Evolutionary conservation across 1,140 invertebrate species (phyloP).

Genomic region (Alviniconcha marisindica): DNA sequence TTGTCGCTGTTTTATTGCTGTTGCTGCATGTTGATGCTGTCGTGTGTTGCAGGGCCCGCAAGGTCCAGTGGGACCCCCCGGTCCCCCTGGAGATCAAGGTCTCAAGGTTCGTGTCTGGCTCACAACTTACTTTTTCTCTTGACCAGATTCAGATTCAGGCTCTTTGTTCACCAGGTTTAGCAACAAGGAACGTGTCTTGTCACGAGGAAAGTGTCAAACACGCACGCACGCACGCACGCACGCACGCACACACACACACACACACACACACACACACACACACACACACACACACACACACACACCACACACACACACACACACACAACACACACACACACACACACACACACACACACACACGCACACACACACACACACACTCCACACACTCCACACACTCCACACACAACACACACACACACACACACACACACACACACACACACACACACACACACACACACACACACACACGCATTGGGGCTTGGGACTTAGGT

Average conservation of each 20-base stretch:
- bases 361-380: conserved; percentile 11
- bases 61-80: conserved; percentile 16
- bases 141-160: too few species aligned
- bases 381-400: too few species aligned
- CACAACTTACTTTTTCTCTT: too few species aligned
- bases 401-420: too few species aligned
- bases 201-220: too few species aligned
- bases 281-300: neutral
- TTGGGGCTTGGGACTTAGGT: too few species aligned
- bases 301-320: neutral
- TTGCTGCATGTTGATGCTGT: too few species aligned
- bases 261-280: neutral
- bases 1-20: too few species aligned
- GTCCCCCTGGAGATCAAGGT: conserved; percentile 29
- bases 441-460: neutral
- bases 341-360: neutral
- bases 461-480: neutral
- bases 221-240: too few species aligned
- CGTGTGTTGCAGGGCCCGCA: conserved; percentile 17
- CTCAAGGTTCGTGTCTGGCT: neutral
- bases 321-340: neutral
- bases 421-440: neutral
- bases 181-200: too few species aligned
- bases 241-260: neutral
- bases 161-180: too few species aligned